Evolutionary conservation across 2,888 invertebrate genomes (phyloP).

Genomic region (Drosophila yooni): DNA sequence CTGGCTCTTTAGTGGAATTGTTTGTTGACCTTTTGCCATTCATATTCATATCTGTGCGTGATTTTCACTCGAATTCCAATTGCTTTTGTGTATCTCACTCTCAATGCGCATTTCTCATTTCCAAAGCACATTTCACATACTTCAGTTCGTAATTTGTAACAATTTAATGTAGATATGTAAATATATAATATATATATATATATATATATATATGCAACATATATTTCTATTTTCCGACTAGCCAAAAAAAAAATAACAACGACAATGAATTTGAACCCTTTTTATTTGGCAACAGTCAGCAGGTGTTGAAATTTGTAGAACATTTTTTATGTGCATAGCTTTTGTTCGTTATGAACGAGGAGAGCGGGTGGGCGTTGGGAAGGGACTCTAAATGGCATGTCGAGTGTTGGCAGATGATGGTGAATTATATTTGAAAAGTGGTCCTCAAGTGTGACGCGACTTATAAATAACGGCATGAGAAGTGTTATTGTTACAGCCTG

Average conservation of each 20-base stretch:
- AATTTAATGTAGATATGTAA: conserved; percentile 45
- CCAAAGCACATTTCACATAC: conserved; percentile 32
- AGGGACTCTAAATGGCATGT: conserved; percentile 32
- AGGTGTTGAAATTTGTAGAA: conserved; percentile 56
- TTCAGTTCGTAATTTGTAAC: conserved; percentile 43
- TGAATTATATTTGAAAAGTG: conserved; percentile 54
- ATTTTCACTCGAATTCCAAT: background rate
- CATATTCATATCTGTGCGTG: conserved; percentile 54
- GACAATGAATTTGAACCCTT: conserved; percentile 37
- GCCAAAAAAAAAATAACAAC: conserved; percentile 29
- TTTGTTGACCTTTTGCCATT: conserved; percentile 63
- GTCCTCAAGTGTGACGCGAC: conserved; percentile 45
- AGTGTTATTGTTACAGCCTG: conserved; percentile 7
- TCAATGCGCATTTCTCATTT: conserved; percentile 32
- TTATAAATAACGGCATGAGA: conserved; percentile 12
- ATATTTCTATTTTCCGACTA: conserved; percentile 33
- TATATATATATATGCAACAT: conserved; percentile 14
- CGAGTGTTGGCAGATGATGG: conserved; percentile 47
- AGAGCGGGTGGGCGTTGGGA: background rate
- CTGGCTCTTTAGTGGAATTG: conserved; percentile 54
- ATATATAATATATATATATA: conserved; percentile 16
- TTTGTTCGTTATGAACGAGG: background rate
- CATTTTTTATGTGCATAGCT: conserved; percentile 45
- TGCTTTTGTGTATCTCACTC: background rate
- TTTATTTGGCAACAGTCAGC: conserved; percentile 39